These are phyloP conservation scores for Nasonia oneida DNA, from an alignment of 2,888 invertebrate species.

Conservation along the genomic window DNA sequence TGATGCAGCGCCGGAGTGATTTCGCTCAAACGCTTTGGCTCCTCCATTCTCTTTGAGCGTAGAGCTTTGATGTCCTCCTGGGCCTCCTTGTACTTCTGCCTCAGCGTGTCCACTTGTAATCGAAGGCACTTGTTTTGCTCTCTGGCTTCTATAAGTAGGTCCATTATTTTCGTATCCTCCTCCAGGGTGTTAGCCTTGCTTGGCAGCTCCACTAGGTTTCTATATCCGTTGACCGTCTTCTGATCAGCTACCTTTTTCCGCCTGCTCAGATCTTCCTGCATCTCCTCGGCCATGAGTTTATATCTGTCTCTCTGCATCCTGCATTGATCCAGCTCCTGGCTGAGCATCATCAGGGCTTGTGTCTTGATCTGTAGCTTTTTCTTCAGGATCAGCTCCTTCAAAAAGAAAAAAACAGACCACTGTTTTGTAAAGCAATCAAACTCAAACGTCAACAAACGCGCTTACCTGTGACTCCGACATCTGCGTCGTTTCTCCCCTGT, in stretches of 20 bases:
- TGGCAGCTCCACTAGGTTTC: neutral
- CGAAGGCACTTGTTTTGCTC: slow-evolving; percentile 81
- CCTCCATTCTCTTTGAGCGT: slow-evolving; percentile 79
- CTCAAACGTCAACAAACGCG: neutral
- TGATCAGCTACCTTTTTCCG: slow-evolving; percentile 75
- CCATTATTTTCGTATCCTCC: slow-evolving; percentile 68
- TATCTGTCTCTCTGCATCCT: slow-evolving; percentile 90
- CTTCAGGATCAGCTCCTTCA: slow-evolving; percentile 66
- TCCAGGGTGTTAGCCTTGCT: slow-evolving; percentile 58
- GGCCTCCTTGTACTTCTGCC: slow-evolving; percentile 86
- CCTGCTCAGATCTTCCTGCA: slow-evolving; percentile 82
- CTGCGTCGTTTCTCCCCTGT: neutral
- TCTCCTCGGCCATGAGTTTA: slow-evolving; percentile 89
- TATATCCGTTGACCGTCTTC: slow-evolving; percentile 66
- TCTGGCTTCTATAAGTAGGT: slow-evolving; percentile 77
- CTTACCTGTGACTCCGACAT: slow-evolving; percentile 48
- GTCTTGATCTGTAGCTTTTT: slow-evolving; percentile 89
- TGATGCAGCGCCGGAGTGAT: slow-evolving; percentile 81
- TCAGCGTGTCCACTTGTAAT: slow-evolving; percentile 85
- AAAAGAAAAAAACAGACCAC: slow-evolving; percentile 29
- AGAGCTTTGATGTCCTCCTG: slow-evolving; percentile 86
- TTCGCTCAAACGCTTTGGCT: slow-evolving; percentile 66
- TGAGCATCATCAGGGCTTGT: slow-evolving; percentile 89
- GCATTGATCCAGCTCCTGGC: slow-evolving; percentile 88
- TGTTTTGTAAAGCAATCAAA: neutral